Evolutionary conservation across 2,113 vertebrate genomes (phyloP).

Genomic region (Variabilichromis moorii): DNA sequence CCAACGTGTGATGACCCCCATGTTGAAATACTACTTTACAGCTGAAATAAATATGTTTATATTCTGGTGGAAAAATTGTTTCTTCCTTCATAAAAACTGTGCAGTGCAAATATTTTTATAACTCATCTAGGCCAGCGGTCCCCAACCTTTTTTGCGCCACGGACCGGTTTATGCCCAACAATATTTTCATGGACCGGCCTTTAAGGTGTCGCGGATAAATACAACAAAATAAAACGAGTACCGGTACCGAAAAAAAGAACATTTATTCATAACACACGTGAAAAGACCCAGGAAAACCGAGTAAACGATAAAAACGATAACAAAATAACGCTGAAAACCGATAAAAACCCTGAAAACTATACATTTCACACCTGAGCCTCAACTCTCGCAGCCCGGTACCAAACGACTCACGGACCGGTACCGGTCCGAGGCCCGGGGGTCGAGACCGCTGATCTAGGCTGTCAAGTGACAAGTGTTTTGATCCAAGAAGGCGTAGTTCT

Average conservation of each 20-base stretch:
- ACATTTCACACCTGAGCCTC: too few species aligned
- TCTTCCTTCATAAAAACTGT: not conserved
- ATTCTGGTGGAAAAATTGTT: accelerated
- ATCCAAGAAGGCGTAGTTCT: not conserved
- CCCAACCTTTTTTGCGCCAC: accelerated
- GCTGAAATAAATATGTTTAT: not conserved
- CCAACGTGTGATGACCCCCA: accelerated
- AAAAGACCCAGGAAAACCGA: too few species aligned
- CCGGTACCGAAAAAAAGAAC: accelerated
- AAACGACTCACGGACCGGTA: too few species aligned
- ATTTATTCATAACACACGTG: too few species aligned
- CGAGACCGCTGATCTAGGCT: accelerated
- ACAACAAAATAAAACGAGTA: too few species aligned
- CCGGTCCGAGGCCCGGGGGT: too few species aligned
- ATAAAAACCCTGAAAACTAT: too few species aligned
- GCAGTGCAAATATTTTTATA: not conserved
- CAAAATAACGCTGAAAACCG: too few species aligned
- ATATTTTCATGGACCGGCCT: too few species aligned
- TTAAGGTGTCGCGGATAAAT: too few species aligned
- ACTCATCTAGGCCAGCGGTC: not conserved
- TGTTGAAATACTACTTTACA: not conserved
- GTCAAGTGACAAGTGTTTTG: not conserved
- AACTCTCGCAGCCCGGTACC: too few species aligned
- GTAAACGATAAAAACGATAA: too few species aligned
- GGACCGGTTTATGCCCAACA: accelerated